Evolutionary conservation across 2,888 invertebrate genomes (phyloP).

Genomic region (Acleris cristana): DNA sequence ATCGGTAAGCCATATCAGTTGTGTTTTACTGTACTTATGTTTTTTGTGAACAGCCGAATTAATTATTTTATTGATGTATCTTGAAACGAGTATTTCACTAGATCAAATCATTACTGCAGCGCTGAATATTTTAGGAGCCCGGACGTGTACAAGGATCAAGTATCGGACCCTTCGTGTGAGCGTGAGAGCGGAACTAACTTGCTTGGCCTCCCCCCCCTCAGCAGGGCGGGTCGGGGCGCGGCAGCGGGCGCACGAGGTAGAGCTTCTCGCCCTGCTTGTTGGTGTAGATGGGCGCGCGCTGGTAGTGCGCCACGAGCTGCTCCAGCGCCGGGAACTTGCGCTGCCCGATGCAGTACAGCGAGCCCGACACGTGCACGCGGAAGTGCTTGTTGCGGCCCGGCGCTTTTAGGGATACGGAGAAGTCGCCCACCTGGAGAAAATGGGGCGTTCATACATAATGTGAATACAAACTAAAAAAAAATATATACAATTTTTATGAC

Average conservation of each 20-base stretch:
- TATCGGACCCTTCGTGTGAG: no score
- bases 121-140: no score
- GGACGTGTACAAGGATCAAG: no score
- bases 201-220: constrained; percentile 43
- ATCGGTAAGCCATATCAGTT: no score
- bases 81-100: no score
- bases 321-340: constrained; percentile 98
- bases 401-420: constrained; percentile 98
- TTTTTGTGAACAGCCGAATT: no score
- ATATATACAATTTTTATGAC: no score
- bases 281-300: constrained; percentile 99
- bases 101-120: no score
- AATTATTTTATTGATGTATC: no score
- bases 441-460: constrained; percentile 39
- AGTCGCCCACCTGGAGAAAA: constrained; percentile 99
- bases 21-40: no score
- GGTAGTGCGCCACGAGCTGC: constrained; percentile 98
- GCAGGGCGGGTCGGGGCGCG: constrained; percentile 71
- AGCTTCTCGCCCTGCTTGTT: constrained; percentile 99
- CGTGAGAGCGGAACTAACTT: no score
- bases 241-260: constrained; percentile 97
- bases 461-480: no score
- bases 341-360: constrained; percentile 98
- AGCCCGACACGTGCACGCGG: constrained; percentile 97
- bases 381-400: constrained; percentile 99